Evolutionary conservation across 2,888 invertebrate genomes (phyloP).

Genomic region (Acanthosepion esculentum): DNA sequence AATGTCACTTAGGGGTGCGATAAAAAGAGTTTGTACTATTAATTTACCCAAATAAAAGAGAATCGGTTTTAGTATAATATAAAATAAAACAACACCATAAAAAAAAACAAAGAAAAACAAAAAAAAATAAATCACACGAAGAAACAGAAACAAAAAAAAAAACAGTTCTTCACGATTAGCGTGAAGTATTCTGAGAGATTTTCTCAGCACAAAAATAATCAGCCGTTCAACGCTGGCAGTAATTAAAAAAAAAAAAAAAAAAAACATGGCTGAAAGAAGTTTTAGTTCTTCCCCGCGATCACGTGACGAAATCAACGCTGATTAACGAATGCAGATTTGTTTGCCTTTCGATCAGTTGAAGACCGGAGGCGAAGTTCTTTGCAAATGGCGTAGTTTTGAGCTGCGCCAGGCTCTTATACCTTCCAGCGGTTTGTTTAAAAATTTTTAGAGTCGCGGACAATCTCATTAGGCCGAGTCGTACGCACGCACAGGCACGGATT

Average conservation of each 20-base stretch:
- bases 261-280: not conserved
- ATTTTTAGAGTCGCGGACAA: not conserved
- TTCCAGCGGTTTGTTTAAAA: not conserved
- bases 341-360: not conserved
- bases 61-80: not conserved
- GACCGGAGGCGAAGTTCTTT: not conserved
- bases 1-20: not conserved
- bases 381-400: slow-evolving; percentile 18
- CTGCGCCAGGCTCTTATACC: slow-evolving; percentile 1
- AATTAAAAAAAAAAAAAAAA: not conserved
- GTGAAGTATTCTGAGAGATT: not conserved
- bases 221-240: slow-evolving; percentile 8
- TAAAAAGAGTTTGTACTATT: not conserved
- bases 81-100: not conserved
- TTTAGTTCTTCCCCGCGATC: not conserved
- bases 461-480: not conserved
- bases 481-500: not conserved
- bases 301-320: not conserved
- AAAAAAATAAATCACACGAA: not conserved
- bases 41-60: not conserved
- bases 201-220: not conserved
- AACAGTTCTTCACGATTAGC: not conserved
- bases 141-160: not conserved
- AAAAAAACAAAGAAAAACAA: not conserved
- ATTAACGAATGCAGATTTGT: not conserved